Evolutionary conservation across 2,113 vertebrate species (phyloP).

Genomic region (Syngnathus typhle): DNA sequence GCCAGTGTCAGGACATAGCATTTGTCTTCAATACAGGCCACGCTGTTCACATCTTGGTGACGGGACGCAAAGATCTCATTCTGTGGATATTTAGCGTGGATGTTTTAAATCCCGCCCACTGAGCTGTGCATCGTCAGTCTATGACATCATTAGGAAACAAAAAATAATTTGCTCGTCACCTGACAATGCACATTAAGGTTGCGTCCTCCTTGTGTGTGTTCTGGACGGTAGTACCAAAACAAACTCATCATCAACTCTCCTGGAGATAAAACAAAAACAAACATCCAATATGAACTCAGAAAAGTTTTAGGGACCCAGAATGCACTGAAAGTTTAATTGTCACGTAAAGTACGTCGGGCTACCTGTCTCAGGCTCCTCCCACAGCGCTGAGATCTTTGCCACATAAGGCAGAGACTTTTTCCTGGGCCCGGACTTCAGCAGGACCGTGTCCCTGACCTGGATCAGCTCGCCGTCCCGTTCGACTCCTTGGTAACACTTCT

Average conservation of each 20-base stretch:
- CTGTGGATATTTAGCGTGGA: conserved; percentile 50
- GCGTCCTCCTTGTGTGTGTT: conserved; percentile 94
- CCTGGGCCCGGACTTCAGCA: conserved; percentile 88
- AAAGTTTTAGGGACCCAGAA: not conserved
- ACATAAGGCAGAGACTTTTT: conserved; percentile 95
- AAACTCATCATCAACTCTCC: conserved; percentile 99
- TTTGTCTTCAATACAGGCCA: conserved; percentile 98
- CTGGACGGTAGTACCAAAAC: conserved; percentile 97
- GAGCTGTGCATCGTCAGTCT: not conserved
- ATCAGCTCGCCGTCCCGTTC: conserved; percentile 88
- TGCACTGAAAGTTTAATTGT: not conserved
- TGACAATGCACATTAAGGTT: conserved; percentile 87
- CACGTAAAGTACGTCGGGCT: conserved; percentile 11
- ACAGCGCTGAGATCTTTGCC: conserved; percentile 93
- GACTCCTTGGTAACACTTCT: conserved; percentile 90
- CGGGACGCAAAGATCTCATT: conserved; percentile 97
- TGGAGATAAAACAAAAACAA: conserved; percentile 42
- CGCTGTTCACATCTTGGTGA: conserved; percentile 97
- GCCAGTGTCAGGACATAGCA: conserved; percentile 97
- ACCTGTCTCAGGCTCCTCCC: conserved; percentile 97
- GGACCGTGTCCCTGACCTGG: conserved; percentile 88
- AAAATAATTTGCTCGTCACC: conserved; percentile 62
- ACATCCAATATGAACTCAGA: not conserved
- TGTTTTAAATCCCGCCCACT: not conserved
- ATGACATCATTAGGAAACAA: not conserved